phyloP scores from a whole-genome alignment of 2,888 invertebrate species.

The Clunio marinus region DNA sequence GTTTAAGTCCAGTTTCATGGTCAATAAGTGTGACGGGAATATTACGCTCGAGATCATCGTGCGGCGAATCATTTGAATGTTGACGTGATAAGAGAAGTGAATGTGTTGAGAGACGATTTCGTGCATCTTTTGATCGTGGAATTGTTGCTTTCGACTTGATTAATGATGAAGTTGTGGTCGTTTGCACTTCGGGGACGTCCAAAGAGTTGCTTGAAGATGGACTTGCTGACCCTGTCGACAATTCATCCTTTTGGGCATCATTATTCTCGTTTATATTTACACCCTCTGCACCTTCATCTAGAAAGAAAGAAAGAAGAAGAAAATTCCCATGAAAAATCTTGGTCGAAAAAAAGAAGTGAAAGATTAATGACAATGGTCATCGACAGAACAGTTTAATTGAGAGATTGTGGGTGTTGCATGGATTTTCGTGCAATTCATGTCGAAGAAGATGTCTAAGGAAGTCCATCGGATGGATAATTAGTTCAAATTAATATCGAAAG shows the following conservation, averaged over 20 bases:
- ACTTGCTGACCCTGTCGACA: conserved; percentile 37
- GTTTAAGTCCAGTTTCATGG: conserved; percentile 38
- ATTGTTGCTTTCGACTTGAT: conserved; percentile 33
- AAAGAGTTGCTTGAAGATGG: conserved; percentile 33
- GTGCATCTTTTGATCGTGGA: conserved; percentile 30
- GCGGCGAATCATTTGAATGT: conserved; percentile 23
- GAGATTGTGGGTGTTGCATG: background rate
- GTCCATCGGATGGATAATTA: conserved; percentile 32
- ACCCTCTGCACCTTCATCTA: conserved; percentile 36
- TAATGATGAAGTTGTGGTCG: conserved; percentile 33
- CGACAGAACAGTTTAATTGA: conserved; percentile 14
- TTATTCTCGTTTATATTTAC: conserved; percentile 35
- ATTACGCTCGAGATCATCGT: conserved; percentile 56
- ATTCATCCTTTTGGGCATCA: conserved; percentile 35
- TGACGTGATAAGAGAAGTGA: conserved; percentile 19
- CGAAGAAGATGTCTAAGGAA: background rate
- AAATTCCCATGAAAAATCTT: background rate
- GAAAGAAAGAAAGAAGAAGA: background rate
- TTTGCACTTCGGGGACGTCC: conserved; percentile 34
- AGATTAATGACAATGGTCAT: conserved; percentile 33
- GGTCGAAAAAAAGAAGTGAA: background rate
- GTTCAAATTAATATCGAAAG: conserved; percentile 30
- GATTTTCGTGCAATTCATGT: background rate
- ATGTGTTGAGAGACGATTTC: conserved; percentile 24
- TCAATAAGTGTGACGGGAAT: conserved; percentile 55